Conservation (phyloP, 2,888 invertebrate species). For the Notodromas monacha region DNA sequence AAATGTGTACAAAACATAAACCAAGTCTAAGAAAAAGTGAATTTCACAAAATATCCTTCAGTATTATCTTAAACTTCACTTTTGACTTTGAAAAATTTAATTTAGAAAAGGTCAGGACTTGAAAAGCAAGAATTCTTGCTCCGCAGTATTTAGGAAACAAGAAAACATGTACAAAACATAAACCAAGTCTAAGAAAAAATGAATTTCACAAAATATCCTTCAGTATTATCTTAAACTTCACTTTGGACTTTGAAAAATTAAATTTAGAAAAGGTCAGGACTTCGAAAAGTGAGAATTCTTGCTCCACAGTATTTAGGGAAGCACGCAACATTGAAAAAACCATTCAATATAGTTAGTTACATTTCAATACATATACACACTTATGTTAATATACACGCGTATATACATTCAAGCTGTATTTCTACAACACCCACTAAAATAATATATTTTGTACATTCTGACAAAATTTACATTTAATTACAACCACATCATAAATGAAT, state of each 20-base stretch:
- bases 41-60: too few species aligned
- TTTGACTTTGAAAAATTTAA: too few species aligned
- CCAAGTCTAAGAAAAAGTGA: too few species aligned
- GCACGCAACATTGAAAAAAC: not conserved
- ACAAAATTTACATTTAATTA: not conserved
- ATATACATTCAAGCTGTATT: slow-evolving; percentile 4
- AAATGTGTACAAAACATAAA: too few species aligned
- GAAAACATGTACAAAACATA: too few species aligned
- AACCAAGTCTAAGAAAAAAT: too few species aligned
- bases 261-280: too few species aligned
- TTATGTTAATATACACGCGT: slow-evolving; percentile 1
- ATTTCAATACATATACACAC: not conserved
- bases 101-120: too few species aligned
- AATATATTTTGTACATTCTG: not conserved
- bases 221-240: too few species aligned
- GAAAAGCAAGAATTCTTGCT: slow-evolving; percentile 1
- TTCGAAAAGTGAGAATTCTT: slow-evolving; percentile 1
- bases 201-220: too few species aligned
- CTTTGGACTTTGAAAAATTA: too few species aligned
- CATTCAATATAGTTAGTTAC: not conserved
- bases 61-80: too few species aligned
- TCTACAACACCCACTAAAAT: not conserved
- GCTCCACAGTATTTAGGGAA: not conserved
- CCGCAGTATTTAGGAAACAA: not conserved
- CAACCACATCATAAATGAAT: slow-evolving; percentile 4